These are phyloP conservation scores for Invenusta paracnida DNA, from an alignment of 2,888 invertebrate genomes.

Conservation along the genomic window DNA sequence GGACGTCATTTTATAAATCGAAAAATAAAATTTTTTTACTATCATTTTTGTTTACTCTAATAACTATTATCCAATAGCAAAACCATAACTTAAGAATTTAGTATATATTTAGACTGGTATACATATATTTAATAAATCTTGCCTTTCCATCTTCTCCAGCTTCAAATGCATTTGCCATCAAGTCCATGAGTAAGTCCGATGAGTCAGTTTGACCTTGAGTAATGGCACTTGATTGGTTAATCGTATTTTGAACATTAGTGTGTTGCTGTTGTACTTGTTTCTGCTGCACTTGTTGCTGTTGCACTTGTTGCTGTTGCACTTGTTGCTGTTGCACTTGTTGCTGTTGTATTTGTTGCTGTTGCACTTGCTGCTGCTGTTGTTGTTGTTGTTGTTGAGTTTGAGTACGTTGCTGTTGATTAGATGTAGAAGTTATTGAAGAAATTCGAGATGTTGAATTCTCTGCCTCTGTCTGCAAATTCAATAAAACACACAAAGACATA, in stretches of 20 bases:
- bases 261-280: background rate
- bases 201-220: background rate
- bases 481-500: too few relatives aligned
- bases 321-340: background rate
- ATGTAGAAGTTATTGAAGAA: background rate
- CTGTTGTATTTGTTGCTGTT: background rate
- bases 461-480: background rate
- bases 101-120: too few relatives aligned
- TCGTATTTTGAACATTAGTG: background rate
- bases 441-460: background rate
- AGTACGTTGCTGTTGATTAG: background rate
- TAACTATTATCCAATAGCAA: too few relatives aligned
- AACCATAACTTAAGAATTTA: too few relatives aligned
- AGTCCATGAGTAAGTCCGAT: background rate
- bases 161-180: conserved; percentile 9
- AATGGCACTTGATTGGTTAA: too few relatives aligned
- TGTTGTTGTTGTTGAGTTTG: background rate
- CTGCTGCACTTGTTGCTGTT: background rate
- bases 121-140: too few relatives aligned
- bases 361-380: background rate
- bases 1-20: too few relatives aligned
- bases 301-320: background rate
- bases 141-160: conserved; percentile 3
- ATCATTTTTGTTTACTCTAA: too few relatives aligned
- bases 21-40: too few relatives aligned